Evolutionary conservation across 2,113 vertebrate genomes (phyloP).

Genomic region (Pterocles gutturalis): DNA sequence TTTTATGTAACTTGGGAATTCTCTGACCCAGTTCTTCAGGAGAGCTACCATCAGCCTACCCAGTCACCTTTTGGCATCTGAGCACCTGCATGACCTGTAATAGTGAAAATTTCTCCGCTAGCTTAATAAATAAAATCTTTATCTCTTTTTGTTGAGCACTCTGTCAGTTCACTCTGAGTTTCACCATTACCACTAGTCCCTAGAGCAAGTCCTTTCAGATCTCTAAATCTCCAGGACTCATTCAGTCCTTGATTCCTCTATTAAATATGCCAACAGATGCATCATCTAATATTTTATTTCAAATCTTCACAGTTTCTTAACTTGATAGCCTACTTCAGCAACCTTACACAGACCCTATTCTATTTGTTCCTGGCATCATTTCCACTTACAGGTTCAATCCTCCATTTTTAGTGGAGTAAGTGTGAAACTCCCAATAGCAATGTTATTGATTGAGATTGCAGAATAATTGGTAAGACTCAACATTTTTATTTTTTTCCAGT

Average conservation of each 20-base stretch:
- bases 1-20: neutral
- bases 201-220: neutral
- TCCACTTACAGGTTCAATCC: neutral
- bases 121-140: neutral
- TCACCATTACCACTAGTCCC: neutral
- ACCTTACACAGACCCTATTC: too few relatives aligned
- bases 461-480: neutral
- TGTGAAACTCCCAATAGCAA: neutral
- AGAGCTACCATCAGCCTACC: neutral
- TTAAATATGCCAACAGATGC: neutral
- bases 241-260: neutral
- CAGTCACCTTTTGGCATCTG: neutral
- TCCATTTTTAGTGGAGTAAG: neutral
- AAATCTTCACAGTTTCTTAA: neutral
- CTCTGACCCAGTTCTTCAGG: neutral
- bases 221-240: neutral
- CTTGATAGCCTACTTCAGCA: neutral
- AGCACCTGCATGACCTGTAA: neutral
- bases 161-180: neutral
- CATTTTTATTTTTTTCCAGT: neutral
- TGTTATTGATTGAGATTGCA: neutral
- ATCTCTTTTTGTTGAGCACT: neutral
- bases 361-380: neutral
- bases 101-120: neutral
- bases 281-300: neutral